Conservation (phyloP, 2,888 invertebrate genomes). For the Onchidella celtica region DNA sequence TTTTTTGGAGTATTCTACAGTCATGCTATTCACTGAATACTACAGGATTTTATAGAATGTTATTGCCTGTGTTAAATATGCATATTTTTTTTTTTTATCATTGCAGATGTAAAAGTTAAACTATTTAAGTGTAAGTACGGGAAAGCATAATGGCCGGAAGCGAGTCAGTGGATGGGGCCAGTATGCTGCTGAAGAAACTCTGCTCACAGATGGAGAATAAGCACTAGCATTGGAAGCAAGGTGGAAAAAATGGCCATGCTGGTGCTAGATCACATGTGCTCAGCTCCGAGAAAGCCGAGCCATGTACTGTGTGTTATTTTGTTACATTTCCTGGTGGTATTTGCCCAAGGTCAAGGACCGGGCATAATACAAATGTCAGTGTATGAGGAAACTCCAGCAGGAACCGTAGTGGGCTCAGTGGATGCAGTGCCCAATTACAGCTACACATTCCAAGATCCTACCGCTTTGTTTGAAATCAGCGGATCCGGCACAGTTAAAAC, state of each 20-base stretch:
- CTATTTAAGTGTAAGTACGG: not conserved
- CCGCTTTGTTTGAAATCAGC: constrained; percentile 92
- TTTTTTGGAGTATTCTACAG: no score
- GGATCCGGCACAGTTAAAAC: constrained; percentile 91
- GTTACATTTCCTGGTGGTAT: constrained; percentile 68
- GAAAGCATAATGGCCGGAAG: not conserved
- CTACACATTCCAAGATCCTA: constrained; percentile 95
- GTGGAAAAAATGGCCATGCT: constrained; percentile 30
- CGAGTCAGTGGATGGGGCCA: not conserved
- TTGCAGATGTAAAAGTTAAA: not conserved
- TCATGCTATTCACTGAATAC: no score
- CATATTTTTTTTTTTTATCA: no score
- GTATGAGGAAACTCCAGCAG: constrained; percentile 90
- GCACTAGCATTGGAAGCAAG: not conserved
- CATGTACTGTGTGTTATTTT: constrained; percentile 59
- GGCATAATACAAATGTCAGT: constrained; percentile 85
- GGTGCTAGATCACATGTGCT: not conserved
- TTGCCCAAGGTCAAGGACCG: constrained; percentile 74
- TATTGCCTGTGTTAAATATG: no score
- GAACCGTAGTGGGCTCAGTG: constrained; percentile 92
- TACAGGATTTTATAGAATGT: no score
- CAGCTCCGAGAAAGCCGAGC: constrained; percentile 50
- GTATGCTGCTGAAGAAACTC: not conserved
- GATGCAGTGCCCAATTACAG: constrained; percentile 93
- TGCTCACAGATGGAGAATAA: not conserved